These are phyloP conservation scores for Nansenia antarctica DNA, from an alignment of 2,113 vertebrate species.

Conservation along the genomic window DNA sequence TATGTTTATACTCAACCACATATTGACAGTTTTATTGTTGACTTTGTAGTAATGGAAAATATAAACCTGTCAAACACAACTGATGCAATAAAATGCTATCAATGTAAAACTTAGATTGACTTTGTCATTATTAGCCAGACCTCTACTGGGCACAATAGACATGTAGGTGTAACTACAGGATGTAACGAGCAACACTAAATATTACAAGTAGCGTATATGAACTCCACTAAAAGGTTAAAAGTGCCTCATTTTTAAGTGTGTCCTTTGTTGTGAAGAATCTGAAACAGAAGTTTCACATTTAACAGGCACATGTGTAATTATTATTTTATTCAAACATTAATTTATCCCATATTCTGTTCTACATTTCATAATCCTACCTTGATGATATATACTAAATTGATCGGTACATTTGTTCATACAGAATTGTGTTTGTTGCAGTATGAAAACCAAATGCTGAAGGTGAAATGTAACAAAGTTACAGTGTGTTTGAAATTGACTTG, in stretches of 20 bases:
- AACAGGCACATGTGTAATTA: not conserved
- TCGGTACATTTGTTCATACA: too few species aligned
- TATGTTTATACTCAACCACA: conserved; percentile 9
- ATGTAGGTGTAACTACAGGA: too few species aligned
- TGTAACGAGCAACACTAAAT: too few species aligned
- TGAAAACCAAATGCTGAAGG: too few species aligned
- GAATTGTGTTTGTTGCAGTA: not conserved
- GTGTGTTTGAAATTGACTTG: not conserved
- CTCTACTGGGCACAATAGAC: too few species aligned
- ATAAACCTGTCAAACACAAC: conserved; percentile 21
- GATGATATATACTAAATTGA: too few species aligned
- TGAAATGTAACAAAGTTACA: too few species aligned
- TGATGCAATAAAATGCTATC: conserved; percentile 33
- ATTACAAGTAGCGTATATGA: not conserved
- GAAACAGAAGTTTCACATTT: not conserved
- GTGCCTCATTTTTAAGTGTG: not conserved
- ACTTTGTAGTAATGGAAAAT: conserved; percentile 32
- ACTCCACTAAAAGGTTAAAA: not conserved
- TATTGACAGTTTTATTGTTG: conserved; percentile 14
- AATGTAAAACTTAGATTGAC: not conserved
- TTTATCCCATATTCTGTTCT: too few species aligned
- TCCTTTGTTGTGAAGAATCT: not conserved
- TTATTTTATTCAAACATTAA: not conserved
- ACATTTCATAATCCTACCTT: too few species aligned
- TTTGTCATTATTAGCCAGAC: not conserved